Base-by-base conservation (phyloP, 2,797 vertebrate species). In the Pygocentrus nattereri region DNA sequence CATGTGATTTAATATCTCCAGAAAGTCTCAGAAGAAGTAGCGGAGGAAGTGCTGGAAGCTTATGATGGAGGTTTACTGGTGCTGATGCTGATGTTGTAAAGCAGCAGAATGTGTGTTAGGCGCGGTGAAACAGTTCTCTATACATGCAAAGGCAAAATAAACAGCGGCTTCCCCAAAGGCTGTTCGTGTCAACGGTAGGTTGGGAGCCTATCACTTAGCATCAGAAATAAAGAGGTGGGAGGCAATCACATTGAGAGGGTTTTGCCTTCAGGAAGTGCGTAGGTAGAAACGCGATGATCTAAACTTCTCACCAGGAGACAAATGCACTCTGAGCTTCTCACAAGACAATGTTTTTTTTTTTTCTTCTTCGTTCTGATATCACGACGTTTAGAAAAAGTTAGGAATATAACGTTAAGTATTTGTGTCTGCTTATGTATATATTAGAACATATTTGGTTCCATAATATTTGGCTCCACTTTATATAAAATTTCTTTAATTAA, bases 211-310 rank as follows among this genome's bases (percentile, higher is more conserved):
- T 69, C 59, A 52, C 67, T 69, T 79, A 75, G 58, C 49, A 30
- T 77, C 41, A 56, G 80, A 65, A 34, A 65, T 44, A n/a, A 76
- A 75, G 76, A 73, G 41, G 62, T 67, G 49, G 61, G 67, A 72
- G 61, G 75, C 27, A 25, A 69, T 44, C 80, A 56, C 78, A 72
- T 27, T 27, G 47, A 47, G 59, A 83, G 25, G 62, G 52, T 16
- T 68, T 61, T 5, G 38, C 52, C 82, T 74, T 61, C 77, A 74
- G 78, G 64, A 85, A 71, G 23, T n/a, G 41, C 38, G 64, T 61
- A 67, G 78, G 78, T 75, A 74, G 67, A 68, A n/a, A 50, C 16
- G 31, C n/a, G 34, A 72, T 47, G 59, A 72, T 54, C 23, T 21
- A 44, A 74, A 78, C 27, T 31, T 70, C 54, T 30, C 44, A 70